Conservation (phyloP, 2,888 invertebrate genomes). For the Ceramica pisi region DNA sequence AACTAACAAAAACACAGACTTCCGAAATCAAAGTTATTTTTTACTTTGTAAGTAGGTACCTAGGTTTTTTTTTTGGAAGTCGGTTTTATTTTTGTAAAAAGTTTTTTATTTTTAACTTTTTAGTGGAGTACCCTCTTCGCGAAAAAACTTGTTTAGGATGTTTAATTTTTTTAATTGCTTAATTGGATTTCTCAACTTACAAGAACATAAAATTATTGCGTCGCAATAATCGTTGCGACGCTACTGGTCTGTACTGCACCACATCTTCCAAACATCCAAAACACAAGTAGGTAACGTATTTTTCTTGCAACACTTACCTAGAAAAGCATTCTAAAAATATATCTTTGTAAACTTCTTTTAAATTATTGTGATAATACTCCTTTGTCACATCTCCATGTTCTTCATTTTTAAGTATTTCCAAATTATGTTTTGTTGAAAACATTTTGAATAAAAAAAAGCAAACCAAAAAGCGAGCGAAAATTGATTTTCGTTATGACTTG, state of each 20-base stretch:
- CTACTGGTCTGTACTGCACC: neutral
- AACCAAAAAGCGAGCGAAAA: conserved; percentile 33
- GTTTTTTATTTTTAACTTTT: too few relatives aligned
- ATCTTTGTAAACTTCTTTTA: conserved; percentile 77
- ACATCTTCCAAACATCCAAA: neutral
- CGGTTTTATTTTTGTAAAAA: too few relatives aligned
- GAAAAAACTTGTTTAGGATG: too few relatives aligned
- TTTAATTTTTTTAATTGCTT: too few relatives aligned
- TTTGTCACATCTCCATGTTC: conserved; percentile 70
- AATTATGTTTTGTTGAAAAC: conserved; percentile 14
- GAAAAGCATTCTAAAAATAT: conserved; percentile 80
- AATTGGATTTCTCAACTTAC: too few relatives aligned
- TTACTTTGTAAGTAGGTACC: too few relatives aligned
- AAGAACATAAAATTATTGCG: neutral
- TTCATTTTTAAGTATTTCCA: conserved; percentile 42
- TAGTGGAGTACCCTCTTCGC: too few relatives aligned
- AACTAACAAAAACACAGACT: too few relatives aligned
- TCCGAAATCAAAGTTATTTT: too few relatives aligned
- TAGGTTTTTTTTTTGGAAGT: too few relatives aligned
- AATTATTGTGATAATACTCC: conserved; percentile 73
- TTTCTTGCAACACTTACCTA: conserved; percentile 72
- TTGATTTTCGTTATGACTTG: conserved; percentile 4
- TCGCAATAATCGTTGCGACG: too few relatives aligned
- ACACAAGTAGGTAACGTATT: neutral
- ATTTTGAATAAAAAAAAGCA: conserved; percentile 14